Percentiles rank a stretch among this genome's conserved stretches.
These are phyloP conservation scores for Rhagium mordax DNA, from an alignment of 2,888 invertebrate species.

Conservation along the genomic window DNA sequence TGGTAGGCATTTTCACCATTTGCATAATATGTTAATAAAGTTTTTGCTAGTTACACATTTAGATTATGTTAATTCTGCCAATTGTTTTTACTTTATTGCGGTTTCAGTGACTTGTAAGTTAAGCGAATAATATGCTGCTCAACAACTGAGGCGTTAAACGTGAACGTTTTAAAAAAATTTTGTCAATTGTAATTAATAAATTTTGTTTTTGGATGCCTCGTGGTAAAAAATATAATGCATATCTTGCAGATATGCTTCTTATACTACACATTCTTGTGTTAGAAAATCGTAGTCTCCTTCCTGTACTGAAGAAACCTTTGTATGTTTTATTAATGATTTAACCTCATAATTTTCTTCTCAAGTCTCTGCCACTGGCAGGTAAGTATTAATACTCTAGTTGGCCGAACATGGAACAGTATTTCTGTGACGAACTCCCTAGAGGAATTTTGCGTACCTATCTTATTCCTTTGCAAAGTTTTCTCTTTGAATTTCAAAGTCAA, in stretches of 20 bases:
- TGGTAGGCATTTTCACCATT: not conserved
- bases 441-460: not conserved
- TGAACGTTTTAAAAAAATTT: too few species aligned
- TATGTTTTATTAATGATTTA: not conserved
- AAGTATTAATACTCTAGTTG: not conserved
- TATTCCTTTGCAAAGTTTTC: not conserved
- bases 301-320: too few species aligned
- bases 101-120: too few species aligned
- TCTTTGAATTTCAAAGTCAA: not conserved
- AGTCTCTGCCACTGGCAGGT: not conserved
- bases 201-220: too few species aligned
- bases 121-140: too few species aligned
- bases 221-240: too few species aligned
- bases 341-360: not conserved
- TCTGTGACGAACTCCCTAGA: not conserved
- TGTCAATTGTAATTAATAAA: too few species aligned
- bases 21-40: not conserved
- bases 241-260: too few species aligned
- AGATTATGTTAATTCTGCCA: not conserved
- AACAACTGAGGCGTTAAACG: too few species aligned
- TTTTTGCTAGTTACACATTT: not conserved
- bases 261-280: too few species aligned
- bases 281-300: too few species aligned
- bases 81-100: too few species aligned
- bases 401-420: not conserved